Base-by-base conservation (phyloP, 2,888 invertebrate species). In the Germaria angustata region DNA sequence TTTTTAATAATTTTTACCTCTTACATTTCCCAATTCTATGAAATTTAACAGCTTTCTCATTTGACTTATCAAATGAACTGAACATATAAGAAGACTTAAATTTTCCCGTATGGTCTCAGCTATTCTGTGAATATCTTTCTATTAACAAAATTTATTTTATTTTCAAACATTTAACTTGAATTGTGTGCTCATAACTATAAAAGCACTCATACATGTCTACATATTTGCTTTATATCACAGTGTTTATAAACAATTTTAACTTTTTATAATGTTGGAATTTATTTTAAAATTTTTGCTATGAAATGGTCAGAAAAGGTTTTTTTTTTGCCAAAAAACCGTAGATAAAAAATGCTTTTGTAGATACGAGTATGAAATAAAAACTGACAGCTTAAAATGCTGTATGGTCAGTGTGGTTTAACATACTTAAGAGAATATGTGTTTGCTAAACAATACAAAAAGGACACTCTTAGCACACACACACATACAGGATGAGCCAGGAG, bases 351-450 rank as follows among this genome's bases (percentile, higher is more conserved):
- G 51, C 72, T 65, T 66, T 63, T 57, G 69, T 65, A 71, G n/a
- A 46, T 22, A 5, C 6, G 3, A 5, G n/a, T 5, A 75, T 51
- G 44, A 78, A 78, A 78, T 79, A 82, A 75, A 69, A 79, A 76
- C 75, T 82, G 82, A 82, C 79, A 82, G 79, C 34, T 79, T 82
- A 79, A 82, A 82, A 79, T 82, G 66, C 13, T 82, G 24, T 75
- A 75, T 65, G 82, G 75, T 76, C 82, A 82, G 69, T 66, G 75
- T 55, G 82, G 82, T 79, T 71, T 66, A 55, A 51, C 73, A 73
- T 59, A 76, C 61, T 69, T 77, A 7, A 69, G 51, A 61, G 44
- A 44, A 32, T 9, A 20, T 63, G 55, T 69, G 41, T 78, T 22
- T 49, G 65, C 61, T 39, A 34, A 55, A 59, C 36, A 59, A 63